A percentile compares a stretch with the other conserved stretches of the same genome.
These are phyloP conservation scores for Trogon melanurus DNA, from an alignment of 2,113 vertebrate species.

Conservation along the genomic window DNA sequence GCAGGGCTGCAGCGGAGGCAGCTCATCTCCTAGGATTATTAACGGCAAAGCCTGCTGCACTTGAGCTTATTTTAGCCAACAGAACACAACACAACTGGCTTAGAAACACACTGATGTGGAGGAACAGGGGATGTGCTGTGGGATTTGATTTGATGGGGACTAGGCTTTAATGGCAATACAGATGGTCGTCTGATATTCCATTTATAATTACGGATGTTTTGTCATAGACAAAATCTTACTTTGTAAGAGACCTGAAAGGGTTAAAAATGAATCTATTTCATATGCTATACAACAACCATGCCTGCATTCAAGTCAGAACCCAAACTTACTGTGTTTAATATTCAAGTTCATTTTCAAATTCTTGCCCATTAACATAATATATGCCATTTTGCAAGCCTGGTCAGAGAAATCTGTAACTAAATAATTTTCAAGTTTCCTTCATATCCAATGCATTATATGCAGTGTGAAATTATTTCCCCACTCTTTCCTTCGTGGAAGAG, in stretches of 20 bases:
- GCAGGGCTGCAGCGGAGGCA: background rate
- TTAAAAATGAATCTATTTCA: conserved; percentile 69
- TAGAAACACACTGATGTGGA: background rate
- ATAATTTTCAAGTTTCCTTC: conserved; percentile 86
- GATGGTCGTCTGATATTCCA: background rate
- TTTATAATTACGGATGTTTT: background rate
- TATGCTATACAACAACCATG: conserved; percentile 26
- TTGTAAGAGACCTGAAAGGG: background rate
- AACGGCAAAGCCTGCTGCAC: background rate
- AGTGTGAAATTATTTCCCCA: conserved; percentile 83
- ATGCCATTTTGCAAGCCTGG: conserved; percentile 81
- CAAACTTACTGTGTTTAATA: conserved; percentile 79
- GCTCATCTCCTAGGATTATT: background rate
- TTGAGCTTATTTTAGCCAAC: background rate
- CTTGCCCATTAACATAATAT: conserved; percentile 81
- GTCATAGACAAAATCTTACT: background rate
- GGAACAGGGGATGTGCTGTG: background rate
- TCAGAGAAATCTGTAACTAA: conserved; percentile 83
- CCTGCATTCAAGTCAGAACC: conserved; percentile 72
- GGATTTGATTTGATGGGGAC: background rate
- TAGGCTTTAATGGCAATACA: background rate
- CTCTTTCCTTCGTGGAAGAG: conserved; percentile 63
- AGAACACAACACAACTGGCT: background rate
- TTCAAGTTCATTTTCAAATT: conserved; percentile 84
- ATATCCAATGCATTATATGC: conserved; percentile 82